phyloP scores from a whole-genome alignment of 1,140 invertebrate species.

The Proctacanthus coquilletti region DNA sequence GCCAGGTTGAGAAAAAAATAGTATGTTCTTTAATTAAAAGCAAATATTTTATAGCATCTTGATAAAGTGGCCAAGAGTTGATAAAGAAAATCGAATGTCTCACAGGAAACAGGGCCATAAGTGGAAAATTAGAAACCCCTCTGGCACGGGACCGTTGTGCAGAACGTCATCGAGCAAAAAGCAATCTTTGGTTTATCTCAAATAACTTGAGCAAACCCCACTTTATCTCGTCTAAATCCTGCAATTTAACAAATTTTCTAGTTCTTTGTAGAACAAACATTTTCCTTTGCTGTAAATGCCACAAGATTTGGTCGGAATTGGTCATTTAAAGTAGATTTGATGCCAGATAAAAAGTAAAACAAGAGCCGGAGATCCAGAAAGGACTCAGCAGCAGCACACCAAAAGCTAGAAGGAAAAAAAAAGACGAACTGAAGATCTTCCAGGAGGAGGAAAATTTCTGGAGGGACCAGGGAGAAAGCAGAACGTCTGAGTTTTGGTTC shows the following conservation, averaged over 20 bases:
- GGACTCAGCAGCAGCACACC: neutral
- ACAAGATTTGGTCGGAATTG: constrained; percentile 5
- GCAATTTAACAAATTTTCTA: constrained; percentile 5
- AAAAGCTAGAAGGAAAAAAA: neutral
- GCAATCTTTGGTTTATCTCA: constrained; percentile 1
- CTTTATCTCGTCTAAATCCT: constrained; percentile 5
- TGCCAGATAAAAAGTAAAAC: constrained; percentile 4
- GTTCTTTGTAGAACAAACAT: constrained; percentile 2
- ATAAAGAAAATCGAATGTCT: too few relatives aligned
- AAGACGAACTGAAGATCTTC: neutral
- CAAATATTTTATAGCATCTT: too few relatives aligned
- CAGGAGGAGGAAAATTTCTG: neutral
- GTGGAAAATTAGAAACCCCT: too few relatives aligned
- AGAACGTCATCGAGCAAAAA: too few relatives aligned
- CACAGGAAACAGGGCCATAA: too few relatives aligned
- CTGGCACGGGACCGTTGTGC: too few relatives aligned
- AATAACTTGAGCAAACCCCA: neutral
- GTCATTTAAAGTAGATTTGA: constrained; percentile 5
- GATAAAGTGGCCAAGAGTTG: too few relatives aligned
- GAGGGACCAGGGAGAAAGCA: too few relatives aligned
- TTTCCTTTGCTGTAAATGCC: constrained; percentile 2
- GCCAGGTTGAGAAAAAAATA: too few relatives aligned
- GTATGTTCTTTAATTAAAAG: too few relatives aligned
- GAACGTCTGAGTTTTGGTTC: too few relatives aligned
- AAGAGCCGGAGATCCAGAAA: neutral